Evolutionary conservation across 53 echinoderm and acorn worm genomes (phyloP), one percentile per base, ranked within the genome.

Genomic region (Holothuria leucospilota): DNA sequence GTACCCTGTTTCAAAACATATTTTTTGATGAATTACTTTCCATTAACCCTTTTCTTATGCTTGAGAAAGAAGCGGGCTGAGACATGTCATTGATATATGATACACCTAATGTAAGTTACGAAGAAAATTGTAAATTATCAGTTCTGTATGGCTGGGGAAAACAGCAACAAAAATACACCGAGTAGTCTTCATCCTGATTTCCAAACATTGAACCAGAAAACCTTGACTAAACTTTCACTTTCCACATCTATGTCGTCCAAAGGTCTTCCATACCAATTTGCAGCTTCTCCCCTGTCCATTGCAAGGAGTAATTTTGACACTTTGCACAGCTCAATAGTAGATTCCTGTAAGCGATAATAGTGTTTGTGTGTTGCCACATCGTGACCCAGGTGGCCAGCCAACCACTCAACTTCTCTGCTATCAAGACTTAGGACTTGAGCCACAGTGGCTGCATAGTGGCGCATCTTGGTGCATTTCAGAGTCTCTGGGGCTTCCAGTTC

Each of bases 301-400:
- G 85, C 88, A 16, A 92, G 80, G 34, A 92, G 85, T 13, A 92
- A 40, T 63, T 92, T 92, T 11, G 88, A 77, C 18, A 92, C 88
- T 63, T 92, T 91, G 78, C 78, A 84, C 15, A 75, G 82, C 59
- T 91, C 91, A 77, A 91, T 73, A 67, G 73, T 87, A n/a, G 59
- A 63, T 27, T 89, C 89, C 62, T 81, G 91, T 8, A 86, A 56
- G 27, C 82, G 30, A 53, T 82, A 88, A 51, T 79, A 69, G 21
- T 85, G 69, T 34, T 78, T 88, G 60, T 92, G 88, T 42, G 85
- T 85, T 9, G 62, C 58, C 8, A 92, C 70, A 59, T 77, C 78
- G 42, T 92, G 88, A 21, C 74, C 74, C 29, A 68, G 28, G 60
- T 91, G 91, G 20, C 66, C 68, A 21, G 91, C 91, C 14, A 91